Evolutionary conservation across 1,140 invertebrate genomes (phyloP), one percentile per base, ranked within the genome.

Genomic region (Drosophila seguyi): DNA sequence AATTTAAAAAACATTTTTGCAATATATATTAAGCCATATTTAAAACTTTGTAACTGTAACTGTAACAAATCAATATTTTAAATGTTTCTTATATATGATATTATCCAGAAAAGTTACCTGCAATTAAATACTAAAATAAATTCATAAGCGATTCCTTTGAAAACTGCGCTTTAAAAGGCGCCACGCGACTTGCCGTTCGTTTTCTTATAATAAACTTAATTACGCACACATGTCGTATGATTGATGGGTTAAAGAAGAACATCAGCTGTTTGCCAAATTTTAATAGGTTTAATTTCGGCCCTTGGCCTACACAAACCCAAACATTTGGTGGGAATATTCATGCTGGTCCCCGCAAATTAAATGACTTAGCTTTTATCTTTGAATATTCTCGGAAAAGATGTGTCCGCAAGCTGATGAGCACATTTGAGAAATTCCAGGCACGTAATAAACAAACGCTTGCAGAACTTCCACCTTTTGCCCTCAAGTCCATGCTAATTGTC

Each of bases 371-470:
- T 52, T 75, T 73, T 61, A 71, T 75, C 75, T 73, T 42, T 50
- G 45, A 57, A 65, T 81, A 50, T 50, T 36, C 57, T 25, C 13
- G 34, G 50, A 22, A 16, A 52, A 56, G 31, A 73, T 63, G 45
- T 62, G 45, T 62, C 45, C 53, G 41, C 62, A 59, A 65, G 56
- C 67, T 47, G 47, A 56, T 72, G 44, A 48, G 36, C 41, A 31
- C 42, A 27, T 11, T n/a, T 63, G 29, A 25, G 38, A 65, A 69
- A 90, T 90, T 90, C 85, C 45, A 71, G 68, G 78, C 85, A 90
- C 85, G 85, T 90, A 90, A 72, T 79, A 61, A 79, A 69, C 81
- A 69, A 72, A 74, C 67, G 77, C 78, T 85, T 61, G 68, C 69
- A 52, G 41, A 84, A 81, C 65, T 90, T 83, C 60, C 65, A 67